Percentiles rank a stretch among this genome's conserved stretches.
These are phyloP conservation scores for Ectobius pallidus DNA, from an alignment of 2,888 invertebrate species.

Conservation along the genomic window DNA sequence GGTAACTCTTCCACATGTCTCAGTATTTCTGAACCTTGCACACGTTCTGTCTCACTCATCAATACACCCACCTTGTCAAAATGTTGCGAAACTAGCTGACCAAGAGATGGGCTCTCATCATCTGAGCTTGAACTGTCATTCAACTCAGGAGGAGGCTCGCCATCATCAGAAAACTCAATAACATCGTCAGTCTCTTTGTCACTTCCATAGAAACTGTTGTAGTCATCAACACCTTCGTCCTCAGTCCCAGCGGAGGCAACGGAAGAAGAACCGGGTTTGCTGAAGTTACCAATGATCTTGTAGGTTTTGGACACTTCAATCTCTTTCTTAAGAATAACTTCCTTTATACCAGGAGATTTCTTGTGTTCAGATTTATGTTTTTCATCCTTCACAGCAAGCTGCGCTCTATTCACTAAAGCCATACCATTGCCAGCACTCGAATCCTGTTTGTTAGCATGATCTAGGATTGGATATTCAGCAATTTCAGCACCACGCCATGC, in stretches of 20 bases:
- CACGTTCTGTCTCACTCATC: background rate
- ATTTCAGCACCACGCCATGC: slow-evolving; percentile 50
- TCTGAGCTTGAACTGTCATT: slow-evolving; percentile 54
- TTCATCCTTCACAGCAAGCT: slow-evolving; percentile 12
- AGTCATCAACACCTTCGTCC: slow-evolving; percentile 52
- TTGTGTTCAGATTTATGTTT: background rate
- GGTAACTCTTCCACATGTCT: no score
- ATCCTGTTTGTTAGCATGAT: background rate
- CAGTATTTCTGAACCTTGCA: no score
- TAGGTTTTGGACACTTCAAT: slow-evolving; percentile 49
- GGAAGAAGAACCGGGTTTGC: slow-evolving; percentile 35
- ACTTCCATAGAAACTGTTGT: slow-evolving; percentile 65
- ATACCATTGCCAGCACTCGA: background rate
- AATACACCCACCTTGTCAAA: slow-evolving; percentile 42
- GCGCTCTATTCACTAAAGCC: slow-evolving; percentile 12
- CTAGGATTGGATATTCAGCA: slow-evolving; percentile 42
- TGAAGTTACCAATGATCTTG: slow-evolving; percentile 48
- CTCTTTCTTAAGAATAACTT: slow-evolving; percentile 48
- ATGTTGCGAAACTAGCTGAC: slow-evolving; percentile 36
- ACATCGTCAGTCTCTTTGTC: slow-evolving; percentile 67
- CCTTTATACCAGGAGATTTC: slow-evolving; percentile 35
- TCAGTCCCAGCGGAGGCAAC: slow-evolving; percentile 45
- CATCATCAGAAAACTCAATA: slow-evolving; percentile 66
- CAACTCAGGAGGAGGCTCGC: slow-evolving; percentile 55
- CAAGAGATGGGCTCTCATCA: slow-evolving; percentile 48